A percentile compares a stretch with the other conserved stretches of the same genome.
These are phyloP conservation scores for Galerucella nymphaeae DNA, from an alignment of 2,888 invertebrate genomes.

Conservation along the genomic window DNA sequence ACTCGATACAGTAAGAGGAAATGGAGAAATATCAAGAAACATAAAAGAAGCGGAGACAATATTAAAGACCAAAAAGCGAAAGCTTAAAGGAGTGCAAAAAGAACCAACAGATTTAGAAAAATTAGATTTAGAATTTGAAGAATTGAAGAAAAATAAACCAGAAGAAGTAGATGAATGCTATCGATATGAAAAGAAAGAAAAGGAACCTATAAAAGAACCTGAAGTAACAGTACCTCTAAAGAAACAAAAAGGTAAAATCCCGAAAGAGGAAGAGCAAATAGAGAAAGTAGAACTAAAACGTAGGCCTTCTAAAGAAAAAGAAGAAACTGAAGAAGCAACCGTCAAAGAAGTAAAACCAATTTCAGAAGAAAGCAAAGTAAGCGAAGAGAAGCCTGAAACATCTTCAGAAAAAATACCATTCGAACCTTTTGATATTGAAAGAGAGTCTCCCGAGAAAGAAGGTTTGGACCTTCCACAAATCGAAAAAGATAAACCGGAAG, in stretches of 20 bases:
- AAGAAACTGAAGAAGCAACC: conserved; percentile 52
- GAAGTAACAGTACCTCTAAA: conserved; percentile 65
- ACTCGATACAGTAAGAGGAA: conserved; percentile 57
- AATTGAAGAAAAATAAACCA: conserved; percentile 59
- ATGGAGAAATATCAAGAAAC: conserved; percentile 66
- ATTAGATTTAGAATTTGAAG: conserved; percentile 64
- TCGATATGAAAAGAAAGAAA: conserved; percentile 56
- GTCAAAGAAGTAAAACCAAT: conserved; percentile 52
- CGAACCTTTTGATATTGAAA: conserved; percentile 62
- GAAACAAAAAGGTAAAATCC: conserved; percentile 69
- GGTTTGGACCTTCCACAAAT: conserved; percentile 60
- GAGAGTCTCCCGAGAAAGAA: conserved; percentile 61
- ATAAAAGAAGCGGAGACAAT: conserved; percentile 65
- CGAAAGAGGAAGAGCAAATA: conserved; percentile 59
- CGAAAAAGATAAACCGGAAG: conserved; percentile 60
- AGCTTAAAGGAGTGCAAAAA: conserved; percentile 59
- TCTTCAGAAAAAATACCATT: conserved; percentile 62
- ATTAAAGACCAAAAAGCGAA: conserved; percentile 59
- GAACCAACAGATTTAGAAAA: conserved; percentile 64
- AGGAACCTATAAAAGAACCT: conserved; percentile 50
- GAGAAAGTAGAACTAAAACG: conserved; percentile 68
- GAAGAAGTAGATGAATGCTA: conserved; percentile 64
- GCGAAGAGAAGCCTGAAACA: conserved; percentile 51
- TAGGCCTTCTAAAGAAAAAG: conserved; percentile 63
- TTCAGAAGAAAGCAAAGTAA: conserved; percentile 51